A percentile compares a stretch with the other conserved stretches of the same genome.
These are phyloP conservation scores for Carollia perspicillata DNA, from an alignment of 2,113 vertebrate genomes.

Conservation along the genomic window DNA sequence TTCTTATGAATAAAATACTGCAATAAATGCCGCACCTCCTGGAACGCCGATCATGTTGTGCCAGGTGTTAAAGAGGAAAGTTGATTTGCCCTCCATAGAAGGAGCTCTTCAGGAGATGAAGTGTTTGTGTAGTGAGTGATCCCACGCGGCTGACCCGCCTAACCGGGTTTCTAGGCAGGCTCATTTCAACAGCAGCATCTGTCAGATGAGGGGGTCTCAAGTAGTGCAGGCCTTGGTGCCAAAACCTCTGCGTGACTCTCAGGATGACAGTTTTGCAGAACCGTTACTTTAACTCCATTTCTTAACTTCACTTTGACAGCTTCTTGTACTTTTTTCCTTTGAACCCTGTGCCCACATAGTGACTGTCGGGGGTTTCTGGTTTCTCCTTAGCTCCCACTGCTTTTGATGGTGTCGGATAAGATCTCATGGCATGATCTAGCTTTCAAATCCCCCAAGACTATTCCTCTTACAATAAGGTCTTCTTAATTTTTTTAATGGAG, in stretches of 20 bases:
- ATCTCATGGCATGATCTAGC: conserved; percentile 41
- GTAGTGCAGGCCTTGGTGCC: neutral
- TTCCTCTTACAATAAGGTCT: conserved; percentile 63
- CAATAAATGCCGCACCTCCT: neutral
- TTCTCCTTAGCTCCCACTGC: conserved; percentile 1
- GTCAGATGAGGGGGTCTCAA: neutral
- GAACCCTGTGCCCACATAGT: neutral
- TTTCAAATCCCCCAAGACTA: conserved; percentile 38
- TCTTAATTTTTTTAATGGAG: conserved; percentile 63
- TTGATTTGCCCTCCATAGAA: neutral
- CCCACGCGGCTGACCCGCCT: neutral
- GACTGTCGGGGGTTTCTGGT: neutral
- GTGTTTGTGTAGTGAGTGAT: neutral
- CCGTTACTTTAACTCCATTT: neutral
- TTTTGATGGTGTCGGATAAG: neutral
- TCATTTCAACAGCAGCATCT: neutral
- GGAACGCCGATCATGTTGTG: neutral
- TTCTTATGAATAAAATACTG: neutral
- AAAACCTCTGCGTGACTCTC: neutral
- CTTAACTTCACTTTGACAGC: neutral
- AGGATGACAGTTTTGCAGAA: neutral
- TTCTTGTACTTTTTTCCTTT: neutral
- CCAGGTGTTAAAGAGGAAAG: neutral
- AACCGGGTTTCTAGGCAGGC: neutral
- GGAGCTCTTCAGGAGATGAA: neutral